These are phyloP conservation scores for Phrynosoma platyrhinos DNA, from an alignment of 2,113 vertebrate genomes.

Conservation along the genomic window DNA sequence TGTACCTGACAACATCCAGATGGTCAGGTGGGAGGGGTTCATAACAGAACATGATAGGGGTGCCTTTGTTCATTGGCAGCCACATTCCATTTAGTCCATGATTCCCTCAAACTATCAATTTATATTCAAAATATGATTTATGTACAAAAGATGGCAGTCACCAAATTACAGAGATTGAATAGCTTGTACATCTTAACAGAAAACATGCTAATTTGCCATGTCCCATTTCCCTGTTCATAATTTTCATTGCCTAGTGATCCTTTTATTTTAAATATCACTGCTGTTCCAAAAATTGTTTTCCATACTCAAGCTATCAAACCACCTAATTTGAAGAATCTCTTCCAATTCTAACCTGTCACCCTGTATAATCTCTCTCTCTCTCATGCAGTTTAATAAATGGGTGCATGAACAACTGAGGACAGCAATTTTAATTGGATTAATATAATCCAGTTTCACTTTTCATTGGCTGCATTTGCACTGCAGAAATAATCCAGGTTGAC, in stretches of 20 bases:
- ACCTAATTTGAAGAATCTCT: background rate
- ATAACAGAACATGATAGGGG: background rate
- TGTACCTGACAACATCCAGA: too few species aligned
- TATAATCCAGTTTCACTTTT: slow-evolving; percentile 19
- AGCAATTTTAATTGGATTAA: slow-evolving; percentile 22
- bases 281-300: background rate
- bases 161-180: background rate
- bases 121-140: background rate
- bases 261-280: background rate
- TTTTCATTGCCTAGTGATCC: background rate
- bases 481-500: too few species aligned
- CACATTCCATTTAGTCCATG: background rate
- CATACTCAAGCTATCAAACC: background rate
- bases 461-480: too few species aligned
- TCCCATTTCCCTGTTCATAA: background rate
- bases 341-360: background rate
- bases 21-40: too few species aligned
- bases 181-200: background rate
- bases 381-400: background rate
- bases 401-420: background rate
- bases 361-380: background rate
- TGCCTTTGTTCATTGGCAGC: background rate
- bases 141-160: background rate
- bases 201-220: background rate
- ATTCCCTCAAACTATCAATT: background rate